Percentiles rank a stretch among this genome's conserved stretches.
phyloP scores from a whole-genome alignment of 2,113 vertebrate species.

The Alethe castanea region DNA sequence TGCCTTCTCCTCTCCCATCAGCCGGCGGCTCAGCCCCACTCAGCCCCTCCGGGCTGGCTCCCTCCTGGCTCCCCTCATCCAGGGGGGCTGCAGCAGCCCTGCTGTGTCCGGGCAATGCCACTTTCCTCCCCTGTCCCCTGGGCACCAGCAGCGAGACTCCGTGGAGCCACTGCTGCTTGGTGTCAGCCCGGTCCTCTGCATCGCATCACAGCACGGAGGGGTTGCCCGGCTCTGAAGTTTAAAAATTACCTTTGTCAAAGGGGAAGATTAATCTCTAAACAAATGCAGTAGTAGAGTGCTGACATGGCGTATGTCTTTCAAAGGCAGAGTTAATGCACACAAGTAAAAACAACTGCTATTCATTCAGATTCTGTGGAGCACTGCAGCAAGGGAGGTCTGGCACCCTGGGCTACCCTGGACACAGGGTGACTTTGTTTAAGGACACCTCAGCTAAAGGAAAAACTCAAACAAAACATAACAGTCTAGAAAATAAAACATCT shows the following conservation, averaged over 20 bases:
- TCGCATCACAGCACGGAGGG: background rate
- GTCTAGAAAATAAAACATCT: background rate
- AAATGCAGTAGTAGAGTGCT: conserved; percentile 3
- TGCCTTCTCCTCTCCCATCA: background rate
- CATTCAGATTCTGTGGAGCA: background rate
- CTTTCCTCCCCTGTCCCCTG: background rate
- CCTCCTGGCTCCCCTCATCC: background rate
- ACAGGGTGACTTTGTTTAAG: background rate
- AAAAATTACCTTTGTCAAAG: conserved; percentile 37
- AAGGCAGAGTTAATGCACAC: background rate
- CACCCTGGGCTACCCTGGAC: background rate
- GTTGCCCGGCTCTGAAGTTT: background rate
- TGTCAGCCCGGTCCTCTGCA: background rate
- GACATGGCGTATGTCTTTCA: background rate
- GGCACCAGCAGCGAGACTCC: background rate
- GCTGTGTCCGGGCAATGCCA: background rate
- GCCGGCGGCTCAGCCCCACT: fast-evolving
- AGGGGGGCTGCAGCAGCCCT: background rate
- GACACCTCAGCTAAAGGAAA: background rate
- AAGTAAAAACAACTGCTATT: background rate
- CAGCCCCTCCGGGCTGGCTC: background rate
- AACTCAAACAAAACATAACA: background rate
- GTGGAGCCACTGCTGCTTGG: background rate
- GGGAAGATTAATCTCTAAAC: conserved; percentile 2
- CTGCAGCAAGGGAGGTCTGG: background rate